Percentiles rank a stretch among this genome's conserved stretches.
These are phyloP conservation scores for Andrena bucephala DNA, from an alignment of 2,888 invertebrate genomes.

Conservation along the genomic window DNA sequence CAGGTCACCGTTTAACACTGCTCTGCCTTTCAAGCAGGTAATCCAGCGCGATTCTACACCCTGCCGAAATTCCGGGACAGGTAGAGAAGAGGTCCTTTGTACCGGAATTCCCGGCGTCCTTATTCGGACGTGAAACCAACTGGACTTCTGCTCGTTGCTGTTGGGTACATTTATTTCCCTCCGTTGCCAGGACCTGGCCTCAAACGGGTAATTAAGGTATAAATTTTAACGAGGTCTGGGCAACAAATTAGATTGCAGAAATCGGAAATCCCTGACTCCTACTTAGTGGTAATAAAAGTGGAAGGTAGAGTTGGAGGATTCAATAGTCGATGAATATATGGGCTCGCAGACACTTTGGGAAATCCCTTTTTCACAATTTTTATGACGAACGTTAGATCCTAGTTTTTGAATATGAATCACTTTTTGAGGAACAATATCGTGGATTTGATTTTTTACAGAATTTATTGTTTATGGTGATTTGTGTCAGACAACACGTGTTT, in stretches of 20 bases:
- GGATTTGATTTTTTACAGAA: too few species aligned
- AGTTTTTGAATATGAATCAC: neutral
- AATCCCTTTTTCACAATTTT: neutral
- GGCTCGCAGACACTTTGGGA: neutral
- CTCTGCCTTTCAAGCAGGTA: constrained; percentile 21
- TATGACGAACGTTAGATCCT: neutral
- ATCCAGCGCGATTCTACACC: constrained; percentile 22
- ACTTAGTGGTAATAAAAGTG: neutral
- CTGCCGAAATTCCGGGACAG: constrained; percentile 46
- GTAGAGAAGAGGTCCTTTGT: constrained; percentile 57
- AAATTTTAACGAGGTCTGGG: constrained; percentile 45
- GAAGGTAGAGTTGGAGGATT: neutral
- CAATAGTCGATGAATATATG: constrained; percentile 5
- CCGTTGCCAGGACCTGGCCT: neutral
- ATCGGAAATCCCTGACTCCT: constrained; percentile 35
- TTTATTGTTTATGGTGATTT: too few species aligned
- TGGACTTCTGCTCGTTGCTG: constrained; percentile 36
- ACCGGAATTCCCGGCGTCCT: constrained; percentile 51
- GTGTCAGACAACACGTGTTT: too few species aligned
- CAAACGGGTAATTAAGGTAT: constrained; percentile 61
- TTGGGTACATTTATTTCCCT: constrained; percentile 54
- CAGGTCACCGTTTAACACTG: constrained; percentile 36
- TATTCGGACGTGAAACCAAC: constrained; percentile 43
- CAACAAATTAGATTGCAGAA: constrained; percentile 43
- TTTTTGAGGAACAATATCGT: neutral